Conservation (phyloP, 2,797 vertebrate species). For the Sparus aurata region DNA sequence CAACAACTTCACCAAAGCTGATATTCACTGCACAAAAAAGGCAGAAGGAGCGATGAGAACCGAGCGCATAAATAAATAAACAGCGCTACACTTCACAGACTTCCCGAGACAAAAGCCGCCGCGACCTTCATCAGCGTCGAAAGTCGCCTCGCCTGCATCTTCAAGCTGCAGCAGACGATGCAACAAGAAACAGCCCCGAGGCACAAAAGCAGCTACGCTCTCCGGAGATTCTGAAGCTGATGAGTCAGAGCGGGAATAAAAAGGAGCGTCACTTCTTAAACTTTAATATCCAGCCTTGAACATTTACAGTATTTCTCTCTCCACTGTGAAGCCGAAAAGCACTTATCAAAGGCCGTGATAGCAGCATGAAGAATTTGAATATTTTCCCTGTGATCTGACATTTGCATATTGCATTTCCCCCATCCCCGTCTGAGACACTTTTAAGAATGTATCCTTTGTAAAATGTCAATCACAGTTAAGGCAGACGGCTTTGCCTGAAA, state of each 20-base stretch:
- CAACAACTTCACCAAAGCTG: slow-evolving; percentile 6
- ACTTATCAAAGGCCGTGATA: slow-evolving; percentile 51
- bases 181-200: slow-evolving; percentile 26
- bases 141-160: slow-evolving; percentile 19
- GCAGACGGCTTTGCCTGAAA: not conserved
- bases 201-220: slow-evolving; percentile 23
- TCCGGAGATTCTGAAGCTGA: slow-evolving; percentile 40
- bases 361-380: slow-evolving; percentile 34
- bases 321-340: slow-evolving; percentile 29
- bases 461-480: slow-evolving; percentile 47
- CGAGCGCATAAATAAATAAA: slow-evolving; percentile 32
- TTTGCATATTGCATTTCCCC: slow-evolving; percentile 61
- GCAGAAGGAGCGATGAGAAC: slow-evolving; percentile 11
- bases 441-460: slow-evolving; percentile 28
- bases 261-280: slow-evolving; percentile 41
- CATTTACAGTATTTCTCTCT: slow-evolving; percentile 42
- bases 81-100: slow-evolving; percentile 9
- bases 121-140: slow-evolving; percentile 36
- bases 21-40: not conserved
- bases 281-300: slow-evolving; percentile 60
- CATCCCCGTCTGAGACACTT: not conserved
- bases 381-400: slow-evolving; percentile 40
- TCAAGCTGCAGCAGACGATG: slow-evolving; percentile 15
- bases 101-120: slow-evolving; percentile 26
- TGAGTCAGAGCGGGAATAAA: slow-evolving; percentile 58